A percentile compares a stretch with the other conserved stretches of the same genome.
Conservation (phyloP, 1,140 invertebrate species). For the Ephestia elutella region DNA sequence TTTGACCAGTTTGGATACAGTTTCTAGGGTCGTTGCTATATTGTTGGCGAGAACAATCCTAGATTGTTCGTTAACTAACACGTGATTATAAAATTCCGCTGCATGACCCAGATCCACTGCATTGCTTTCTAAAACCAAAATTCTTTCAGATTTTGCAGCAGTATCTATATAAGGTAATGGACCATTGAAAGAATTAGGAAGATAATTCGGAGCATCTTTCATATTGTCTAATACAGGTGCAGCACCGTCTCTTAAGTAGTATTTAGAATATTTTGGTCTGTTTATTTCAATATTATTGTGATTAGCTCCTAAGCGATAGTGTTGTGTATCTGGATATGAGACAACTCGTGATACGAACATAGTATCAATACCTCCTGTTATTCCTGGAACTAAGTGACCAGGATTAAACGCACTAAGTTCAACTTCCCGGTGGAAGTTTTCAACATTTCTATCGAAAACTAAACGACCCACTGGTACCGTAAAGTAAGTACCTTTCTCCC, state of each 20-base stretch:
- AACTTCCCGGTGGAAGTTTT: slow-evolving; percentile 87
- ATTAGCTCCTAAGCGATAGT: slow-evolving; percentile 89
- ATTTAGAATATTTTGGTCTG: slow-evolving; percentile 80
- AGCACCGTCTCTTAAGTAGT: slow-evolving; percentile 85
- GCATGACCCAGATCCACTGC: slow-evolving; percentile 42
- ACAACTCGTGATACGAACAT: slow-evolving; percentile 90
- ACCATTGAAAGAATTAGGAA: slow-evolving; percentile 93
- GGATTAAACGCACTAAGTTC: slow-evolving; percentile 91
- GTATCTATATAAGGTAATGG: slow-evolving; percentile 69
- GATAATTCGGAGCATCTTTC: slow-evolving; percentile 92
- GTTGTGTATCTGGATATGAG: slow-evolving; percentile 88
- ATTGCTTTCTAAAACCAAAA: slow-evolving; percentile 28
- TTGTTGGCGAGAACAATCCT: slow-evolving; percentile 79
- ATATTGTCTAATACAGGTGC: slow-evolving; percentile 78
- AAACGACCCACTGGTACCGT: slow-evolving; percentile 82
- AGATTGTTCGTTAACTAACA: slow-evolving; percentile 75
- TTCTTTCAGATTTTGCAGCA: neutral
- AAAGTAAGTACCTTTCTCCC: slow-evolving; percentile 43
- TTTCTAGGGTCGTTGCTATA: slow-evolving; percentile 80
- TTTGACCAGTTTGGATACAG: slow-evolving; percentile 85
- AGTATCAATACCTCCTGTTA: slow-evolving; percentile 87
- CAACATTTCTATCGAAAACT: slow-evolving; percentile 85
- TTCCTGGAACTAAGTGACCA: slow-evolving; percentile 87
- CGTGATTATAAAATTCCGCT: slow-evolving; percentile 39
- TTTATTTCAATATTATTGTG: slow-evolving; percentile 90